phyloP scores from a whole-genome alignment of 2,113 vertebrate species.

The Nesospiza acunhae region DNA sequence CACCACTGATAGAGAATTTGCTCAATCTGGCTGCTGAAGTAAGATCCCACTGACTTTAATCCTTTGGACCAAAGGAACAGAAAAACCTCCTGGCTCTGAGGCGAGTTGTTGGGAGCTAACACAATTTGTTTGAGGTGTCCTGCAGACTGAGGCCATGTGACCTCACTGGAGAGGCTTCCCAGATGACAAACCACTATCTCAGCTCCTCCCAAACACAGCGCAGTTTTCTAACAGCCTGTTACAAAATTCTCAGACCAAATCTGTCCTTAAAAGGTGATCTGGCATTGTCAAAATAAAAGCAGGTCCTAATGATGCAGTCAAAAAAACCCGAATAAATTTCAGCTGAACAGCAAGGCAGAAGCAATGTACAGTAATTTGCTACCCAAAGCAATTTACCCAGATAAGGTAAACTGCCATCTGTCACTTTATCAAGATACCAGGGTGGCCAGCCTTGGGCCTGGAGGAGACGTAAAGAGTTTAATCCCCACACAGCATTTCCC shows the following conservation, averaged over 20 bases:
- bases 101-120: not conserved
- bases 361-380: not conserved
- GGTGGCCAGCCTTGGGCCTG: not conserved
- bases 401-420: not conserved
- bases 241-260: not conserved
- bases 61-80: not conserved
- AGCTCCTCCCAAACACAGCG: not conserved
- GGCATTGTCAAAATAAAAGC: not conserved
- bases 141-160: not conserved
- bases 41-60: not conserved
- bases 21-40: not conserved
- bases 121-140: not conserved
- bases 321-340: not conserved
- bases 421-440: not conserved
- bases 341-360: not conserved
- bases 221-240: not conserved
- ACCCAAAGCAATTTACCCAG: not conserved
- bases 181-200: fast-evolving
- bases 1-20: not conserved
- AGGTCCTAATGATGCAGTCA: not conserved
- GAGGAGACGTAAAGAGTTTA: not conserved
- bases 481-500: not conserved
- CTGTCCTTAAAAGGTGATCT: not conserved
- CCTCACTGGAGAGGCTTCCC: not conserved
- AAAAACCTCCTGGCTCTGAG: not conserved